Conservation (phyloP, 2,888 invertebrate genomes). For the Ametastegia equiseti region DNA sequence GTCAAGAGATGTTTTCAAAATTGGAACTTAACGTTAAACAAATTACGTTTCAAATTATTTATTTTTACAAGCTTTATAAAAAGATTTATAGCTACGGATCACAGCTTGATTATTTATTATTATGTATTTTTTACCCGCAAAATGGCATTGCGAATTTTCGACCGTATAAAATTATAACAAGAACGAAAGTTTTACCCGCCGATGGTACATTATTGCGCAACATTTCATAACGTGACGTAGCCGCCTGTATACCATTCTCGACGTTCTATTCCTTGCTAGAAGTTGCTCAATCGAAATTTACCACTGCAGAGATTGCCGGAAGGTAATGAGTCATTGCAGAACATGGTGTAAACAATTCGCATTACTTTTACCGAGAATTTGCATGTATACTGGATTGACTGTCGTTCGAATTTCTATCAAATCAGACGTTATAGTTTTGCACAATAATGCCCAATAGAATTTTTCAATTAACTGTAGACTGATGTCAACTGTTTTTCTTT, state of each 20-base stretch:
- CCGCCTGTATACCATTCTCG: background rate
- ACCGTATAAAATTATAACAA: background rate
- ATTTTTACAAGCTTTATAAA: background rate
- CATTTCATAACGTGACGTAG: background rate
- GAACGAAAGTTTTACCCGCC: background rate
- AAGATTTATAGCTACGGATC: background rate
- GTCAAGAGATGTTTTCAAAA: background rate
- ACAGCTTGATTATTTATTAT: background rate
- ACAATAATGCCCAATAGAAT: background rate
- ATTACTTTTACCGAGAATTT: too few relatives aligned
- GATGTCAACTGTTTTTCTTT: too few relatives aligned
- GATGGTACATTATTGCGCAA: background rate
- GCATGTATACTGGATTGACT: too few relatives aligned
- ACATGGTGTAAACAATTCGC: background rate
- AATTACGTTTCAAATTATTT: background rate
- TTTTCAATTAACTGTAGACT: background rate
- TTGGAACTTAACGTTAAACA: background rate
- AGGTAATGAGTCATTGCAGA: background rate
- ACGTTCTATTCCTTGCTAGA: background rate
- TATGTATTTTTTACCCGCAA: background rate
- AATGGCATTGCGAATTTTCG: background rate
- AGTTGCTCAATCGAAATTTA: background rate
- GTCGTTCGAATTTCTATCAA: background rate
- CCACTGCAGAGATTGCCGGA: background rate
- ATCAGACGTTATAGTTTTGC: too few relatives aligned